These are phyloP conservation scores for Pseudobourletiella spinata DNA, from an alignment of 1,140 invertebrate species.

Conservation along the genomic window DNA sequence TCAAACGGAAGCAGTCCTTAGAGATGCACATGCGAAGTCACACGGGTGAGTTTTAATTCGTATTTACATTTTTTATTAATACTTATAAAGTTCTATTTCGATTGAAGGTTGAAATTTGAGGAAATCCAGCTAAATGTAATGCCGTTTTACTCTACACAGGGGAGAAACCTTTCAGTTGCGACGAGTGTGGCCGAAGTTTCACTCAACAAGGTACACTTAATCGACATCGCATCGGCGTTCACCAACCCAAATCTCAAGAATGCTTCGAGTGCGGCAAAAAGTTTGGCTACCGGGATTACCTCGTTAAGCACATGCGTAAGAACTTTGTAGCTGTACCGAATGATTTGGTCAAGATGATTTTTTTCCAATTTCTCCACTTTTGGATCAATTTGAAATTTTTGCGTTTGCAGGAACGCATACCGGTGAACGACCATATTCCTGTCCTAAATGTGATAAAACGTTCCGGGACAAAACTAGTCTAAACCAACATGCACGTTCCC, in stretches of 20 bases:
- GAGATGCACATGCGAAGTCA: slow-evolving; percentile 32
- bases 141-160: slow-evolving; percentile 7
- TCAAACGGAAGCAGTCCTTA: slow-evolving; percentile 29
- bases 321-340: background rate
- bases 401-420: slow-evolving; percentile 27
- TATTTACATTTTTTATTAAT: background rate
- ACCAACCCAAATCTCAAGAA: slow-evolving; percentile 31
- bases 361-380: background rate
- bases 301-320: slow-evolving; percentile 29
- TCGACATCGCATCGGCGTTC: slow-evolving; percentile 26
- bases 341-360: no score
- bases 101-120: background rate
- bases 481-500: slow-evolving; percentile 30
- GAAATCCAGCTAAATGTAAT: background rate
- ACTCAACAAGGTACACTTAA: slow-evolving; percentile 23
- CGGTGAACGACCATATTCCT: slow-evolving; percentile 29
- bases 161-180: slow-evolving; percentile 28
- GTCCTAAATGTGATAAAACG: slow-evolving; percentile 27
- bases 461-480: slow-evolving; percentile 32
- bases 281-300: slow-evolving; percentile 30
- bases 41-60: slow-evolving; percentile 16
- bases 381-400: background rate
- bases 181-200: slow-evolving; percentile 25
- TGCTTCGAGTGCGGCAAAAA: slow-evolving; percentile 26
- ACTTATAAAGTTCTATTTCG: background rate